Percentiles rank a stretch among this genome's conserved stretches.
phyloP scores from a whole-genome alignment of 2,888 invertebrate genomes.

The Agelastica alni region DNA sequence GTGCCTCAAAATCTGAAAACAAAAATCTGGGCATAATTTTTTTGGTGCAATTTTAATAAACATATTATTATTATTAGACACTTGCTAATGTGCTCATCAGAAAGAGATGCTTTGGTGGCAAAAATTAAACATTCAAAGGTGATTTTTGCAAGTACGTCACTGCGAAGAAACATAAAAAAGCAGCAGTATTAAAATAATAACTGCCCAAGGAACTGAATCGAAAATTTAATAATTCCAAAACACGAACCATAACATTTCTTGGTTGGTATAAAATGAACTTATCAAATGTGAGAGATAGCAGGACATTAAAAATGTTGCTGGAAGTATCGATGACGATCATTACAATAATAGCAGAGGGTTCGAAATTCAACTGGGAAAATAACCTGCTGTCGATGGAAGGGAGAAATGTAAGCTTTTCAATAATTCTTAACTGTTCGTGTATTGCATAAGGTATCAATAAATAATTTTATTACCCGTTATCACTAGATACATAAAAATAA shows the following conservation, averaged over 20 bases:
- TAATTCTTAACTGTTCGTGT: slow-evolving; percentile 36
- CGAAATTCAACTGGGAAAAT: slow-evolving; percentile 40
- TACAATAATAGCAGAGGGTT: slow-evolving; percentile 45
- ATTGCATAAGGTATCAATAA: slow-evolving; percentile 21
- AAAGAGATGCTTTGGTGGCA: too few species aligned
- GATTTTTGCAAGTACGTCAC: neutral
- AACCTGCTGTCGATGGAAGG: slow-evolving; percentile 41
- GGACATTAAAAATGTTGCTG: slow-evolving; percentile 40
- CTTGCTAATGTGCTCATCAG: too few species aligned
- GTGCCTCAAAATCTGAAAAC: too few species aligned
- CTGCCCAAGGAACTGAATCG: slow-evolving; percentile 37
- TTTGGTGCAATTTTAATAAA: too few species aligned
- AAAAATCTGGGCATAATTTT: too few species aligned
- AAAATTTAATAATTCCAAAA: slow-evolving; percentile 39
- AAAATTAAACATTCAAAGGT: too few species aligned
- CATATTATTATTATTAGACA: too few species aligned
- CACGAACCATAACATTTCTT: slow-evolving; percentile 31
- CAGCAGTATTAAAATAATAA: slow-evolving; percentile 43
- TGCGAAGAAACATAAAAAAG: slow-evolving; percentile 17
- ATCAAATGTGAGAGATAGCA: slow-evolving; percentile 41
- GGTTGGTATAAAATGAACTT: slow-evolving; percentile 30
- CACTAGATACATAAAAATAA: too few species aligned
- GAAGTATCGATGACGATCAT: slow-evolving; percentile 47
- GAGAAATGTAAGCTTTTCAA: slow-evolving; percentile 40
- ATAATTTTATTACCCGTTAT: too few species aligned